Evolutionary conservation across 2,113 vertebrate genomes (phyloP), one percentile per base, ranked within the genome.

Genomic region (Acrocephalus arundinaceus): DNA sequence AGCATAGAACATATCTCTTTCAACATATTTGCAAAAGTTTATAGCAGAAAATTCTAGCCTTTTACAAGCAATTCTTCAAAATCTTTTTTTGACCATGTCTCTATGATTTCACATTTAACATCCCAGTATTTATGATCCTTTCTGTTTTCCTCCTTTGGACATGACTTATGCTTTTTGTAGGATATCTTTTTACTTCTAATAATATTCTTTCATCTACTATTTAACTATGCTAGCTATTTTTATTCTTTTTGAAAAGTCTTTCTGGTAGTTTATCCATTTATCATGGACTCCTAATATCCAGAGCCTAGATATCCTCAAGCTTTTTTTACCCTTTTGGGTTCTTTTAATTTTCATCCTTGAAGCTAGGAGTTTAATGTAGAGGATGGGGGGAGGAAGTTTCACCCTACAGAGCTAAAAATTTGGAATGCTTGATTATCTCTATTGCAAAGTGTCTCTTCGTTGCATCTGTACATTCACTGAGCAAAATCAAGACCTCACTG

Each of bases 171-270:
- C 46, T 84, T 89, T 91, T 63, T 43, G 28, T 57, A 94, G 52
- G 55, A 16, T 74, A 77, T 63, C 39, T 89, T 94, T 94, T 95
- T 66, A 73, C 11, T 91, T 74, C 80, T 87, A 91, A 91, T 70
- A 87, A 89, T 92, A 70, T 51, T 86, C 80, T 90, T 96, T 85
- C 80, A 86, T 94, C 68, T 91, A 23, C 89, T 89, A 55, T 78
- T 94, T 91, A 84, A 84, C 87, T 46, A 66, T 59, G 55, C 57
- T 54, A 70, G 54, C 89, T 95, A 77, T 89, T 95, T 95, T 89
- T 87, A 87, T 71, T 89, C 89, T 84, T 87, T 91, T 86, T 70
- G 55, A 77, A 91, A 89, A 81, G 33, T 11, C 43, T 81, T 87
- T 91, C 80, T 91, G 39, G 65, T 81, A 41, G 84, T 87, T 89